phyloP scores from a whole-genome alignment of 92 coral and sea anemone genomes.

The Parazoanthus darwini region DNA sequence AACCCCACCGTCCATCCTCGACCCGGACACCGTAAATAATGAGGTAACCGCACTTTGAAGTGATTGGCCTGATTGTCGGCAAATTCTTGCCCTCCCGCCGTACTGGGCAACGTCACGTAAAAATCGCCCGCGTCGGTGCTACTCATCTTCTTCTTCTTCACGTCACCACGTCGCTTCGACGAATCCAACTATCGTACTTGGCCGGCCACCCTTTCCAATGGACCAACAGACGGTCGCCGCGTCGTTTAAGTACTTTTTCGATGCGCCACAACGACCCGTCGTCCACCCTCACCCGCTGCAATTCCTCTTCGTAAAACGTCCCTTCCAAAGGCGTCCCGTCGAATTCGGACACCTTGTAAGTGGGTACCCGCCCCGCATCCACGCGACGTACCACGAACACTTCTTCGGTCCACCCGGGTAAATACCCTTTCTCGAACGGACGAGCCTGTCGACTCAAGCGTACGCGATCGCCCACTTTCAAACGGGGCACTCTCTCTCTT shows the following conservation, averaged over 20 bases:
- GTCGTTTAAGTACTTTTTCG: neutral
- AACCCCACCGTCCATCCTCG: neutral
- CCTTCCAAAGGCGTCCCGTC: neutral
- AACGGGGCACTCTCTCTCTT: too few relatives aligned
- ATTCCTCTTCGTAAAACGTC: too few relatives aligned
- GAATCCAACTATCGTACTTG: conserved; percentile 53
- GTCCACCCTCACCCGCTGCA: too few relatives aligned
- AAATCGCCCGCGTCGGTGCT: conserved; percentile 20
- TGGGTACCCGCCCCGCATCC: neutral
- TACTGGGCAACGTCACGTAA: conserved; percentile 37
- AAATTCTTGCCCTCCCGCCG: neutral
- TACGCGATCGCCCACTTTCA: neutral
- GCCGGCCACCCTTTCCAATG: conserved; percentile 52
- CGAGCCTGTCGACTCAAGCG: neutral
- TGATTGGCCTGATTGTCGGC: neutral
- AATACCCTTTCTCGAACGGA: neutral
- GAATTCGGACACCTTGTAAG: conserved; percentile 30
- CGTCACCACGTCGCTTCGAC: conserved; percentile 19
- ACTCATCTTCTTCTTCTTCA: neutral
- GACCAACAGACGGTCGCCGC: conserved; percentile 29
- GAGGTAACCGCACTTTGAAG: conserved; percentile 15
- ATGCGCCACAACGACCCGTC: too few relatives aligned
- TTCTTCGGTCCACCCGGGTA: conserved; percentile 8
- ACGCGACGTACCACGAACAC: neutral
- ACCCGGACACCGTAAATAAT: neutral